Base-by-base conservation (phyloP, 2,797 vertebrate species). In the Characodon lateralis region DNA sequence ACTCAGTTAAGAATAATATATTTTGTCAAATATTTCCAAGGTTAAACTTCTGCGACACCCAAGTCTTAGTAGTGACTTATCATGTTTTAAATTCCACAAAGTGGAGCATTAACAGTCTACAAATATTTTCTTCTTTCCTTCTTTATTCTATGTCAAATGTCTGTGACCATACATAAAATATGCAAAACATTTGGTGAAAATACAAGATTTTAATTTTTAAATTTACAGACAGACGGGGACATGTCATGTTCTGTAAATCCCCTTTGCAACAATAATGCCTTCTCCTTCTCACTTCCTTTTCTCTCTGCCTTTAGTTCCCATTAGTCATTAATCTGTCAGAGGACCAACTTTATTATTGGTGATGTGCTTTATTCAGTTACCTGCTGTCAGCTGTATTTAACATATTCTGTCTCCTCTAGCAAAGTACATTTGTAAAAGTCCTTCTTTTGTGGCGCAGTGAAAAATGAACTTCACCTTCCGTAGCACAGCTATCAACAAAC, bases 241-340 rank as follows among this genome's bases (percentile, higher is more conserved):
- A 31, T 1, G 6, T 51, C 28, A 61, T 24, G 0, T 39, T 69
- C 14, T 6, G 7, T 69, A 65, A 16, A 61, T 26, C 48, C 31
- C 20, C 5, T 73, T n/a, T 14, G 5, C 26, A 16, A 63, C 73
- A 31, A 66, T 46, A 24, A 58, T 72, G 51, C 74, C 53, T 82
- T 65, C 77, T 71, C 59, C 77, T 71, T 61, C 48, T 50, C 50
- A 71, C 73, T 82, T 84, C 81, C 73, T 70, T 69, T 69, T 58
- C 28, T 72, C 24, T 81, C 68, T 68, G 41, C n/a, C 53, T 78
- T 50, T 71, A 82, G 48, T 82, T 88, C 73, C 26, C 16, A 6
- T 85, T 84, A 72, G 35, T 70, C 77, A 35, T 79, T 53, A 74
- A 22, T 78, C 55, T 77, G 68, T 76, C 28, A 12, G 74, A 76